phyloP scores from a whole-genome alignment of 2,888 invertebrate species.

The Alentia gelatinosa region DNA sequence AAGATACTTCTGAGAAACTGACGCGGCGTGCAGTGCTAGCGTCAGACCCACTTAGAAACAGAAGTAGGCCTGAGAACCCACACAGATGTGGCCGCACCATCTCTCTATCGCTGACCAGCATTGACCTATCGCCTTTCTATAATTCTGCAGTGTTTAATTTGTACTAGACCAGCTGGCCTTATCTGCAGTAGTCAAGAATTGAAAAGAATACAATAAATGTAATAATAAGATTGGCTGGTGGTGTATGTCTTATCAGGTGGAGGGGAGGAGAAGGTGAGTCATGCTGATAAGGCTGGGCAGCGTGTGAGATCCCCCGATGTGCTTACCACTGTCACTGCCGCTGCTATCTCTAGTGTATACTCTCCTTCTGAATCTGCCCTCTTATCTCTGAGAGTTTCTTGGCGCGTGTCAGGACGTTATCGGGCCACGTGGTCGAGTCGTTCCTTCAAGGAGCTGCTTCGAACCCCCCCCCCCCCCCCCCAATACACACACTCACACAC shows the following conservation, averaged over 20 bases:
- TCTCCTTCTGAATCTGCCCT: not conserved
- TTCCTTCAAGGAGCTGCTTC: not conserved
- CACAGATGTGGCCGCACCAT: too few species aligned
- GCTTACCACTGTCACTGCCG: not conserved
- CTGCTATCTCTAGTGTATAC: not conserved
- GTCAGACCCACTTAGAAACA: too few species aligned
- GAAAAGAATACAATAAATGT: not conserved
- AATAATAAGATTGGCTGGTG: not conserved
- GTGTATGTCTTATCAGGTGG: not conserved
- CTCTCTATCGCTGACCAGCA: too few species aligned
- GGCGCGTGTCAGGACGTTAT: not conserved
- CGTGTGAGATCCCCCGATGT: not conserved
- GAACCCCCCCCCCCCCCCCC: too few species aligned
- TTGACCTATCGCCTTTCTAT: too few species aligned
- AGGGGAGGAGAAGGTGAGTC: not conserved
- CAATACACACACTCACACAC: too few species aligned
- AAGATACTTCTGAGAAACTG: too few species aligned
- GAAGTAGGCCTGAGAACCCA: too few species aligned
- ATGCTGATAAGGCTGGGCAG: not conserved
- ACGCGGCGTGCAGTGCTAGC: too few species aligned
- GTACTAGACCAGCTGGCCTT: not conserved
- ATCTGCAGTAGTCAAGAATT: not conserved
- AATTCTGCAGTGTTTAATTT: not conserved
- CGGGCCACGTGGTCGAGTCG: not conserved
- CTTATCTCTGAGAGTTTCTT: not conserved